Evolutionary conservation across 2,113 vertebrate genomes (phyloP), one percentile per base, ranked within the genome.

Genomic region (Peromyscus maniculatus): DNA sequence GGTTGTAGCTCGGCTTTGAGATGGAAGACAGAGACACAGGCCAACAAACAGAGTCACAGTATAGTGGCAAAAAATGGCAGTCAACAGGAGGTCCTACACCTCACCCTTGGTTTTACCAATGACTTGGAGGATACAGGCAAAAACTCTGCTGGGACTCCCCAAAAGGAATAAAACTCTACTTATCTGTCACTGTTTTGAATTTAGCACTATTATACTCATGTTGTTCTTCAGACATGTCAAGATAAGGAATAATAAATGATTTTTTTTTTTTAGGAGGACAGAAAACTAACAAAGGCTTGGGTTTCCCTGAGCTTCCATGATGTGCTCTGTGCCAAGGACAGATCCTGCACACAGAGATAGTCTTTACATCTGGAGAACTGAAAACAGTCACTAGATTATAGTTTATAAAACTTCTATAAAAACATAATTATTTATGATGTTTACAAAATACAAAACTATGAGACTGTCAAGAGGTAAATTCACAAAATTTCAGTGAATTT

Each of bases 391-490:
- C 89, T 33, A 57, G 57, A 66, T 33, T 87, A 2, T 67, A 83
- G 43, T 89, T 86, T 79, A 77, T 49, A 84, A 66, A 93, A 94
- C 16, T 24, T 7, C 8, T 78, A 24, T 93, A 80, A 89, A 33
- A 94, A 75, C 3, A 55, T 66, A 87, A 33, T 67, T 87, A 72
- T 80, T 91, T 94, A 33, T 17, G 83, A 57, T 93, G 87, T 67
- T 95, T 93, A 69, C 17, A 92, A 88, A 96, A 79, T 52, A 49
- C 16, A 3, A 22, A 62, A 39, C 31, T 74, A 9, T 74, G 39
- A 95, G 39, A 64, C 59, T 88, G 36, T 94, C 46, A 84, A 75
- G 52, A 94, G 57, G 3, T 87, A 82, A 86, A 52, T 52, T 77
- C 39, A 91, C 24, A 66, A 92, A 93, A 4, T 39, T 21, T 86